Percentiles rank a stretch among this genome's conserved stretches.
phyloP scores from a whole-genome alignment of 2,113 vertebrate species.

The Zapornia atra region DNA sequence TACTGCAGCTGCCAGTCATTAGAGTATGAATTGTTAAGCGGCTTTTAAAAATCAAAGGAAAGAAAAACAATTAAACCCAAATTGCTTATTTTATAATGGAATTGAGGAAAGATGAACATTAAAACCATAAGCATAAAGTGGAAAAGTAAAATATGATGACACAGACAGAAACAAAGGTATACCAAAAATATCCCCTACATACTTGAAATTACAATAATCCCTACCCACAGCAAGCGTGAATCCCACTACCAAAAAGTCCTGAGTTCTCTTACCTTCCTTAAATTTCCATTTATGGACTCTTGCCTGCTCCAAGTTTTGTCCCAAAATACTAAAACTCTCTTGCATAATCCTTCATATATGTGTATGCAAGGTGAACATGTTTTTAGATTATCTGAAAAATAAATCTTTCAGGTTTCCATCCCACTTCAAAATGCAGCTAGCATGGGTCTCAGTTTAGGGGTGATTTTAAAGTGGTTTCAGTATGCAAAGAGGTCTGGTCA shows the following conservation, averaged over 20 bases:
- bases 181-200: background rate
- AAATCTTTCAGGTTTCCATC: background rate
- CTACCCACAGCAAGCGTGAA: background rate
- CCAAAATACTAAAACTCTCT: background rate
- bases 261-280: background rate
- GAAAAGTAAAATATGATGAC: background rate
- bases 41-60: background rate
- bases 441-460: background rate
- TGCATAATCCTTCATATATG: background rate
- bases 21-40: background rate
- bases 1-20: background rate
- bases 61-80: background rate
- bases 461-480: background rate
- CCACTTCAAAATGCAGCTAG: background rate
- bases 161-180: background rate
- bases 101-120: background rate
- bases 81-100: background rate
- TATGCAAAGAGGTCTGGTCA: background rate
- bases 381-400: background rate
- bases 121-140: background rate
- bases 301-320: background rate
- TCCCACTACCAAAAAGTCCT: background rate
- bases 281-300: background rate
- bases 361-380: background rate
- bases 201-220: background rate